Percentiles rank a stretch among this genome's conserved stretches.
Evolutionary conservation across 2,797 vertebrate genomes (phyloP).

Genomic region (Bucorvus abyssinicus): DNA sequence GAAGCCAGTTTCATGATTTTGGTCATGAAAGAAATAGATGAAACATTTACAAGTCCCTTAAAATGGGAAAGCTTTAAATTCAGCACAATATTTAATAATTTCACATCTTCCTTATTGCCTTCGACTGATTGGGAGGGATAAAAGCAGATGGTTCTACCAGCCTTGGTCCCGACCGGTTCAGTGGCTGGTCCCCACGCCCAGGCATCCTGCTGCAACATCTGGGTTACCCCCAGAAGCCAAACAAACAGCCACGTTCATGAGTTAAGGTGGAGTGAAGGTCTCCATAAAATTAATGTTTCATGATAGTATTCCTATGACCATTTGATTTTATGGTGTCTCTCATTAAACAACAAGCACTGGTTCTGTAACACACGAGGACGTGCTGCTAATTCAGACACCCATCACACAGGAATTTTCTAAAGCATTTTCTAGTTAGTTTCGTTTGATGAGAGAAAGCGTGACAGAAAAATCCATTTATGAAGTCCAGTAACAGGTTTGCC

Average conservation of each 20-base stretch:
- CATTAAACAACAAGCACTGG: background rate
- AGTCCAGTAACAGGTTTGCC: background rate
- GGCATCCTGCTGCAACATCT: background rate
- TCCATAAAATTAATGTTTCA: background rate
- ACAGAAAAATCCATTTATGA: slow-evolving; percentile 2
- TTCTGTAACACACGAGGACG: background rate
- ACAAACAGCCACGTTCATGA: background rate
- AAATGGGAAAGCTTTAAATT: background rate
- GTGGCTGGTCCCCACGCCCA: background rate
- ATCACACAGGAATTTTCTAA: background rate
- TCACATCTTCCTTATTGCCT: background rate
- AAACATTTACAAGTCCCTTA: background rate
- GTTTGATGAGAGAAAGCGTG: background rate
- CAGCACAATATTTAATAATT: background rate
- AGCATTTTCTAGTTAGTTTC: background rate
- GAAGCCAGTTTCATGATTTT: background rate
- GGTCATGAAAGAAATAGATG: background rate
- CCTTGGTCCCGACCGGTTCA: background rate
- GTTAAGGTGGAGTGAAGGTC: background rate
- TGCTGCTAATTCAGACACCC: background rate
- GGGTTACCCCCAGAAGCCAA: background rate
- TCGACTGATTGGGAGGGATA: background rate
- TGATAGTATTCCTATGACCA: background rate
- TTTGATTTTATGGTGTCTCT: background rate
- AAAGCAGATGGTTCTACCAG: background rate